A percentile compares a stretch with the other conserved stretches of the same genome.
Evolutionary conservation across 2,888 invertebrate species (phyloP).

Genomic region (Diarsia mendica): DNA sequence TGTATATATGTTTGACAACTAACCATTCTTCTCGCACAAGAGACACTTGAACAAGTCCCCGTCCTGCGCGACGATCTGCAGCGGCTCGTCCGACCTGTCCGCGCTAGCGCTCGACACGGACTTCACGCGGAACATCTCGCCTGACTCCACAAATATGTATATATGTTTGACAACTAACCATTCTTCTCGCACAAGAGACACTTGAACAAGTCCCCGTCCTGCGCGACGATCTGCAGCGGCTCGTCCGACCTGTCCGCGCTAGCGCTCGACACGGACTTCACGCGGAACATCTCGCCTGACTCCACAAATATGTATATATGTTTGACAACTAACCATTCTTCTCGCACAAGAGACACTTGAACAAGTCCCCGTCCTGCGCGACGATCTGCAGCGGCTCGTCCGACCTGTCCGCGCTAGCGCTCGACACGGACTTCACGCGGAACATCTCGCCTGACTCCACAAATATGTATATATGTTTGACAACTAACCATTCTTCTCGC

Average conservation of each 20-base stretch:
- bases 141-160: constrained; percentile 74
- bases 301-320: no score
- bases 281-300: constrained; percentile 81
- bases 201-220: constrained; percentile 70
- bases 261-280: constrained; percentile 80
- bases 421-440: constrained; percentile 81
- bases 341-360: constrained; percentile 79
- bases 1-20: no score
- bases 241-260: constrained; percentile 36
- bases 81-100: constrained; percentile 44
- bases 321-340: constrained; percentile 44
- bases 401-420: constrained; percentile 61
- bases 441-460: constrained; percentile 86
- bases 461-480: no score
- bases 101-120: constrained; percentile 75
- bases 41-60: constrained; percentile 76
- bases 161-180: no score
- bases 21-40: constrained; percentile 72
- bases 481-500: constrained; percentile 65
- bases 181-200: constrained; percentile 78
- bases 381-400: constrained; percentile 70
- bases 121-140: constrained; percentile 85
- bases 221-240: constrained; percentile 70
- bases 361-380: constrained; percentile 66
- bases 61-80: constrained; percentile 71